Percentiles rank a stretch among this genome's conserved stretches.
These are phyloP conservation scores for Mugil cephalus DNA, from an alignment of 2,113 vertebrate species.

Conservation along the genomic window DNA sequence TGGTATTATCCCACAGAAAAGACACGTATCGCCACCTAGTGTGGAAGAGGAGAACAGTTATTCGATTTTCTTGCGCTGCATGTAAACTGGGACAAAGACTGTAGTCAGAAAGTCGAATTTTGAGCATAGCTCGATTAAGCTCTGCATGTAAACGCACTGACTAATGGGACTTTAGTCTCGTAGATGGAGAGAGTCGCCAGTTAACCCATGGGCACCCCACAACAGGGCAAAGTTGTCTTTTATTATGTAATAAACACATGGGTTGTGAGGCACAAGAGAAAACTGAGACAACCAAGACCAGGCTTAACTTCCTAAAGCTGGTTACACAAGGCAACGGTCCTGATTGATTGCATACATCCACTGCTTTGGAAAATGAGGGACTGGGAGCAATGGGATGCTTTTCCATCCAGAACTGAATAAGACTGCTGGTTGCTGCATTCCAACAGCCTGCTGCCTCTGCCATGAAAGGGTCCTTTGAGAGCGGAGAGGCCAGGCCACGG, in stretches of 20 bases:
- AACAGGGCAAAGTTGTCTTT: background rate
- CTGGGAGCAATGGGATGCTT: slow-evolving; percentile 44
- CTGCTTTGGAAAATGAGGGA: slow-evolving; percentile 42
- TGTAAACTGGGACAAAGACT: no score
- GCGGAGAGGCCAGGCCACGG: slow-evolving; percentile 65
- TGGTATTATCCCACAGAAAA: no score
- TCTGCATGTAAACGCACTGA: no score
- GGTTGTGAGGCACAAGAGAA: background rate
- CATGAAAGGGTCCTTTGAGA: slow-evolving; percentile 83
- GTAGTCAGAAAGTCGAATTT: no score
- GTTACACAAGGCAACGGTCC: background rate
- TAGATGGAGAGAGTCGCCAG: no score
- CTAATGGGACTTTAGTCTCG: background rate
- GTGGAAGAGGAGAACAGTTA: no score
- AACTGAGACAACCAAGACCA: background rate
- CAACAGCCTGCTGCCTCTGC: slow-evolving; percentile 57
- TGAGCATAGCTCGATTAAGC: no score
- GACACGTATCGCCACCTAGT: no score
- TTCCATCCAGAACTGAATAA: slow-evolving; percentile 53
- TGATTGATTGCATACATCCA: slow-evolving; percentile 52
- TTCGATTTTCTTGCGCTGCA: no score
- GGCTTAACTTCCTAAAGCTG: background rate
- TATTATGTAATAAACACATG: background rate
- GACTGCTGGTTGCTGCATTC: slow-evolving; percentile 65
- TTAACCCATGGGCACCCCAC: background rate